phyloP scores from a whole-genome alignment of 2,113 vertebrate species.

The Chaetura pelagica region DNA sequence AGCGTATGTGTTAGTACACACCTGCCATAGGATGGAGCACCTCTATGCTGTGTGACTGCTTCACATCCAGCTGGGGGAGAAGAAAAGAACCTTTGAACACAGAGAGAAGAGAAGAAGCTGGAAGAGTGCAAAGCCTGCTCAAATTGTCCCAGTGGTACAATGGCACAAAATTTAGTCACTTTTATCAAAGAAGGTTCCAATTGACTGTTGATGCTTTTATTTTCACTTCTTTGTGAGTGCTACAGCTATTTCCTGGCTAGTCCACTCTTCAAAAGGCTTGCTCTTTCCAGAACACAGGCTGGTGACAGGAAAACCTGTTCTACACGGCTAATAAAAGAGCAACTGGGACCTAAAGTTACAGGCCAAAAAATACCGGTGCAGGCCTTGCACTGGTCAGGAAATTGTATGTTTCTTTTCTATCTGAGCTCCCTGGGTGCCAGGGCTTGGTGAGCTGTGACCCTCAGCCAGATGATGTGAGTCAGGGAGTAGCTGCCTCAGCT shows the following conservation, averaged over 20 bases:
- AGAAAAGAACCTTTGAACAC: not conserved
- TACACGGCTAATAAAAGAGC: too few relatives aligned
- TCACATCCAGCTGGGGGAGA: not conserved
- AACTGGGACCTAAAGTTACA: too few relatives aligned
- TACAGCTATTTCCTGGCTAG: too few relatives aligned
- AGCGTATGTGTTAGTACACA: not conserved
- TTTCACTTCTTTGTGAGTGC: too few relatives aligned
- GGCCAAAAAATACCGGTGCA: too few relatives aligned
- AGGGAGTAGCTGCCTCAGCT: not conserved
- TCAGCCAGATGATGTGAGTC: not conserved
- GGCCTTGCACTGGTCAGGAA: too few relatives aligned
- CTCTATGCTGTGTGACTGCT: not conserved
- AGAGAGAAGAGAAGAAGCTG: not conserved
- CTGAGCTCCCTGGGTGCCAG: not conserved
- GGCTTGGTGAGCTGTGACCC: not conserved
- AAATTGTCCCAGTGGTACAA: not conserved
- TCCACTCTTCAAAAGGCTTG: too few relatives aligned
- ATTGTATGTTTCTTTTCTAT: not conserved
- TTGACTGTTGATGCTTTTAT: not conserved
- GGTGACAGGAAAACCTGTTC: too few relatives aligned
- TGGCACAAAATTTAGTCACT: not conserved
- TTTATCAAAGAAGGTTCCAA: not conserved
- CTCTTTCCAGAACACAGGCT: too few relatives aligned
- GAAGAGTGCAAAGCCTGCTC: not conserved
- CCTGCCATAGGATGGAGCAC: not conserved